Percentiles rank a stretch among this genome's conserved stretches.
Conservation (phyloP, 2,888 invertebrate species). For the Caenorhabditis auriculariae region DNA sequence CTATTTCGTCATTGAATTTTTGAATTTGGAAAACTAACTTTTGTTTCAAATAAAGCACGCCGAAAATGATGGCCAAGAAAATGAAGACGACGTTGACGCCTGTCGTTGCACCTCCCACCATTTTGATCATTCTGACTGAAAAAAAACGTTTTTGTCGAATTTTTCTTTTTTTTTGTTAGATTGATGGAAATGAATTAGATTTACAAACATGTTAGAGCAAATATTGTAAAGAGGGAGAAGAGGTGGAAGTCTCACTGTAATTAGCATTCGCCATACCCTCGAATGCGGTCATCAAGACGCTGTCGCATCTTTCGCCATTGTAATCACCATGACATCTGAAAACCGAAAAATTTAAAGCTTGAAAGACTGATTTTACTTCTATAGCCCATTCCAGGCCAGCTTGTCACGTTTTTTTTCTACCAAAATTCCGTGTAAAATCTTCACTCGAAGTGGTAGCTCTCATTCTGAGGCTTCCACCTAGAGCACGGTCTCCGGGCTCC, state of each 20-base stretch:
- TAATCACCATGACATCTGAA: slow-evolving; percentile 25
- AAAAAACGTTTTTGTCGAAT: not conserved
- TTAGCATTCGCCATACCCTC: slow-evolving; percentile 23
- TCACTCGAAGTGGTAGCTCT: too few relatives aligned
- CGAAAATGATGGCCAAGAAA: slow-evolving; percentile 13
- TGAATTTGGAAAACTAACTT: not conserved
- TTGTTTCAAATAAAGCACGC: slow-evolving; percentile 19
- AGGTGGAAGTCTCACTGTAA: slow-evolving; percentile 18
- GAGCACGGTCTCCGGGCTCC: too few relatives aligned
- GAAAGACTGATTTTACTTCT: too few relatives aligned
- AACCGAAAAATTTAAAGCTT: too few relatives aligned
- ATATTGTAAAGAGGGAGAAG: not conserved
- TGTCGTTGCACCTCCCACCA: slow-evolving; percentile 24
- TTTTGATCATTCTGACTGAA: slow-evolving; percentile 22
- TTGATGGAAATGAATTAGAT: too few relatives aligned
- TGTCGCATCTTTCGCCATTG: slow-evolving; percentile 24
- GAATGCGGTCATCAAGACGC: slow-evolving; percentile 22
- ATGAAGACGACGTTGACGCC: slow-evolving; percentile 20
- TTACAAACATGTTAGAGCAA: too few relatives aligned
- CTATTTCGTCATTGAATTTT: not conserved
- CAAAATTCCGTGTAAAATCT: too few relatives aligned
- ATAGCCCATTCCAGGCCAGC: too few relatives aligned
- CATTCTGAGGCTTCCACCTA: too few relatives aligned
- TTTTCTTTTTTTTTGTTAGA: too few relatives aligned
- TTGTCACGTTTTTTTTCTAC: too few relatives aligned